Conservation (phyloP, 2,113 vertebrate species). For the Stercorarius parasiticus region DNA sequence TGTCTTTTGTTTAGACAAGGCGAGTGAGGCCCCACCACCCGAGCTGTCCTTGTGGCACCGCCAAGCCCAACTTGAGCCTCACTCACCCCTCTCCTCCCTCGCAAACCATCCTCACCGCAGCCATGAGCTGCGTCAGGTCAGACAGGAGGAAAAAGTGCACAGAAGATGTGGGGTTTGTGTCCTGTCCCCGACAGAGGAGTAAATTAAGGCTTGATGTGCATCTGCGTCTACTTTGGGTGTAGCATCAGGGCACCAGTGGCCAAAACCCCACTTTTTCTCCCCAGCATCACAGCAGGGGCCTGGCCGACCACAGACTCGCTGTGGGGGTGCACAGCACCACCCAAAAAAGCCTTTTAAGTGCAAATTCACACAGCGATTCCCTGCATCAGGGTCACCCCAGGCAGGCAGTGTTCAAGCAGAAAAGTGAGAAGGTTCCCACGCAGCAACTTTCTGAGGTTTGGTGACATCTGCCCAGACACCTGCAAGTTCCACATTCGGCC, state of each 20-base stretch:
- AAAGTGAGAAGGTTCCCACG: not conserved
- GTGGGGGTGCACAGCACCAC: not conserved
- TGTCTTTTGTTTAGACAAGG: not conserved
- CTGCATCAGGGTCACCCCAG: fast-evolving
- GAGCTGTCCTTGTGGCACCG: not conserved
- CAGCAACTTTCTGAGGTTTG: not conserved
- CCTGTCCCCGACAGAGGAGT: fast-evolving
- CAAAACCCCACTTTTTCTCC: not conserved
- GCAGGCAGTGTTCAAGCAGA: not conserved
- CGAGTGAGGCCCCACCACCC: not conserved
- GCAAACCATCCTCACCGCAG: fast-evolving
- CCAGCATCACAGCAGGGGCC: not conserved
- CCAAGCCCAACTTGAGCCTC: not conserved
- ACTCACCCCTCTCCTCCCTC: not conserved
- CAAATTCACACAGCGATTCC: not conserved
- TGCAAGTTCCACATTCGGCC: not conserved
- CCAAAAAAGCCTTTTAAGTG: not conserved
- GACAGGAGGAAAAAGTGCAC: not conserved
- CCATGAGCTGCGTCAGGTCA: fast-evolving
- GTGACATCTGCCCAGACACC: not conserved
- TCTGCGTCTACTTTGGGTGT: not conserved
- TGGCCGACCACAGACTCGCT: no score
- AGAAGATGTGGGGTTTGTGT: not conserved
- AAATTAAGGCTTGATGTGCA: not conserved
- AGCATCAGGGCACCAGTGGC: not conserved